Conservation (phyloP, 2,797 vertebrate species). For the Anabacerthia variegaticeps region DNA sequence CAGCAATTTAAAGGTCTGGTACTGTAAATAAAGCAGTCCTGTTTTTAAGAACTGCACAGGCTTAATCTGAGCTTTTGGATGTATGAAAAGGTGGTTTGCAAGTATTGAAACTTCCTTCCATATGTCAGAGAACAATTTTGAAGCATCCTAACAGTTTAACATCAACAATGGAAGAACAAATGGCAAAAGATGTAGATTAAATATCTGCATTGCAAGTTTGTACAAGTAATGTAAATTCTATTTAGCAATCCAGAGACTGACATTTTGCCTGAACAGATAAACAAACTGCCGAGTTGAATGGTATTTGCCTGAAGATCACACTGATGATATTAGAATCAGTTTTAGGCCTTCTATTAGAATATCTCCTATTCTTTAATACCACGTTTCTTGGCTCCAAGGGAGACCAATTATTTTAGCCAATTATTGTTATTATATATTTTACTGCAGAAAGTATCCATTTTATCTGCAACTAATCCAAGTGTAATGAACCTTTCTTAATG, state of each 20-base stretch:
- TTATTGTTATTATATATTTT: neutral
- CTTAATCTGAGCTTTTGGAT: neutral
- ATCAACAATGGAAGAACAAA: constrained; percentile 4
- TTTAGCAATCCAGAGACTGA: constrained; percentile 17
- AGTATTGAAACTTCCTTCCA: neutral
- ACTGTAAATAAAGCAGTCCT: neutral
- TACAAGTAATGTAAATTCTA: neutral
- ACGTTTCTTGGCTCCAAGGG: neutral
- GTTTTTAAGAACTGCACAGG: neutral
- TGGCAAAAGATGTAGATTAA: constrained; percentile 1
- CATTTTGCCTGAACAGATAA: constrained; percentile 32
- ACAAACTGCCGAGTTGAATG: neutral
- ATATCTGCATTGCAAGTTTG: neutral
- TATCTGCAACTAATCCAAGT: neutral
- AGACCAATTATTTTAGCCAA: constrained; percentile 5
- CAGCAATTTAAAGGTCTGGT: neutral
- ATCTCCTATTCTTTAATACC: neutral
- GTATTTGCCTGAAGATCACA: constrained; percentile 37
- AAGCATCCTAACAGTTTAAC: neutral
- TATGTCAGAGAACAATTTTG: neutral
- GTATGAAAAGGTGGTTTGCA: neutral
- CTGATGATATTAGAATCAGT: neutral
- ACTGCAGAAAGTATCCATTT: neutral
- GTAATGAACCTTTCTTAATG: neutral
- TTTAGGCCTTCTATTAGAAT: constrained; percentile 8